A percentile compares a stretch with the other conserved stretches of the same genome.
These are phyloP conservation scores for Zosterops hypoxanthus DNA, from an alignment of 2,113 vertebrate species.

Conservation along the genomic window DNA sequence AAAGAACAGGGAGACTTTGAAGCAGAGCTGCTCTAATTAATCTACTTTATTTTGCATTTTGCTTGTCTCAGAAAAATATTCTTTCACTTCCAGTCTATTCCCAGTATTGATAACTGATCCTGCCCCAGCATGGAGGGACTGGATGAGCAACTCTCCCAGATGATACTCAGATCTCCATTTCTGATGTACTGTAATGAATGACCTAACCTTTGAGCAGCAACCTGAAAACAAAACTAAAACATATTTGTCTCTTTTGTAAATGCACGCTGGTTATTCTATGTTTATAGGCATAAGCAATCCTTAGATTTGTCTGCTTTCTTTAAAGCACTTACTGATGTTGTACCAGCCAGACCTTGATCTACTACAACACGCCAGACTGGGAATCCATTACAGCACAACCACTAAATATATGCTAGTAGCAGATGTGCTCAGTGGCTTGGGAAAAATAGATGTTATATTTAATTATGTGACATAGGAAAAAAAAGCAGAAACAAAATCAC, in stretches of 20 bases:
- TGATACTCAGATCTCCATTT: neutral
- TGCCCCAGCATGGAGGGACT: neutral
- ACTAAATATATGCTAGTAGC: neutral
- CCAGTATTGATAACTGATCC: neutral
- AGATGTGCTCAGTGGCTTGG: neutral
- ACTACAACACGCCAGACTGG: neutral
- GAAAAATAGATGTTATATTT: neutral
- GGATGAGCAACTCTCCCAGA: neutral
- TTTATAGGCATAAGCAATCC: neutral
- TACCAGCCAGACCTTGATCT: neutral
- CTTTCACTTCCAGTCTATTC: neutral
- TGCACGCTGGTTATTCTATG: neutral
- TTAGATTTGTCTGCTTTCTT: neutral
- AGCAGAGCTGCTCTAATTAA: neutral
- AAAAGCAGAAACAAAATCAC: neutral
- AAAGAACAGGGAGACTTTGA: constrained; percentile 7
- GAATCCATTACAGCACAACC: neutral
- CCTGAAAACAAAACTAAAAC: neutral
- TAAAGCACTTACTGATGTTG: neutral
- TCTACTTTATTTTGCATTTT: neutral
- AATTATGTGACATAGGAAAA: constrained; percentile 2
- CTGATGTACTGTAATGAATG: neutral
- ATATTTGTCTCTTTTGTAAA: neutral
- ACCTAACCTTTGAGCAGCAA: neutral
- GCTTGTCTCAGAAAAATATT: neutral